A percentile compares a stretch with the other conserved stretches of the same genome.
These are phyloP conservation scores for Mobula hypostoma DNA, from an alignment of 2,113 vertebrate genomes.

Conservation along the genomic window DNA sequence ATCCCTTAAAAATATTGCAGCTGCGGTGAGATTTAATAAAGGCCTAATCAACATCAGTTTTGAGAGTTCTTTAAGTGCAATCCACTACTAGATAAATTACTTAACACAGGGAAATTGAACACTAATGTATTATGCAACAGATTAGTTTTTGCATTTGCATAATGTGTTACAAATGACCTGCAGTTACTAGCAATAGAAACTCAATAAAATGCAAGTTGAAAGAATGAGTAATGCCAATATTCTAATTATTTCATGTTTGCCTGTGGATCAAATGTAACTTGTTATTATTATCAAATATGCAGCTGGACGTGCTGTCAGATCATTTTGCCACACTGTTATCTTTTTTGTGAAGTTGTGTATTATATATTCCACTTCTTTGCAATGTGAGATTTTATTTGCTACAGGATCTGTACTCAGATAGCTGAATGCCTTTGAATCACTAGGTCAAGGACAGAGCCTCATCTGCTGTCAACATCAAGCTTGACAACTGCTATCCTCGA, in stretches of 20 bases:
- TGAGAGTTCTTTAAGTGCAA: conserved; percentile 53
- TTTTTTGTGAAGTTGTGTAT: background rate
- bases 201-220: conserved; percentile 52
- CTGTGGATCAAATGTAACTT: conserved; percentile 43
- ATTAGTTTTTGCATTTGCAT: conserved; percentile 63
- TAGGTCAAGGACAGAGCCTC: conserved; percentile 53
- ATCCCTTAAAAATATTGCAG: conserved; percentile 40
- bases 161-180: conserved; percentile 58
- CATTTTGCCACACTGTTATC: background rate
- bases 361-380: conserved; percentile 29
- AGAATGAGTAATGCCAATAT: conserved; percentile 56
- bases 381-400: conserved; percentile 43
- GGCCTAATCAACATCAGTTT: conserved; percentile 62
- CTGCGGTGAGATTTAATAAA: conserved; percentile 60
- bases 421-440: conserved; percentile 44
- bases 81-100: conserved; percentile 55
- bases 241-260: conserved; percentile 51
- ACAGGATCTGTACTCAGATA: conserved; percentile 41
- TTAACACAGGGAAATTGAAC: conserved; percentile 56
- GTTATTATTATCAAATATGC: conserved; percentile 21
- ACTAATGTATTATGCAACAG: conserved; percentile 66
- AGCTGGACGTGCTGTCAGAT: background rate
- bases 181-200: conserved; percentile 53
- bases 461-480: conserved; percentile 53
- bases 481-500: conserved; percentile 51